Base-by-base conservation (phyloP, 1,140 invertebrate genomes). In the Cherax destructor region DNA sequence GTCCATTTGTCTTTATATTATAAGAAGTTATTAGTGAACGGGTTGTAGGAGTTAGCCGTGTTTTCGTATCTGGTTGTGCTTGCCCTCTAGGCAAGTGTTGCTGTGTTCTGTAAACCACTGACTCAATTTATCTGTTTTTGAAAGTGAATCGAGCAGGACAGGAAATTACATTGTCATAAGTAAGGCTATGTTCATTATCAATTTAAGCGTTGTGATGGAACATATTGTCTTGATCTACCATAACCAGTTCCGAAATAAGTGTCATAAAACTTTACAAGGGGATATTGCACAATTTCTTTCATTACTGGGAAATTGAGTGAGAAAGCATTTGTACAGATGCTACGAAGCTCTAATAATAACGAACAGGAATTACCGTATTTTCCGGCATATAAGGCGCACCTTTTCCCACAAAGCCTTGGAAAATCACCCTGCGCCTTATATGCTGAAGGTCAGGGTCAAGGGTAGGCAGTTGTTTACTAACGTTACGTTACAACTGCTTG, bases 1-100 rank as follows among this genome's bases (percentile, higher is more conserved):
- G 85, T 87, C 85, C 85, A 87, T 87, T 87, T 87, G 85, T 87
- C 85, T 87, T 79, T n/a, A 61, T 87, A 69, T 87, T 87, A 87
- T 87, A 76, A 79, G 83, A 41, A 86, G 69, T 86, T 77, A 76
- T 86, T 65, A 86, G 41, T 76, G 49, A 18, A 86, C 30, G n/a
- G 69, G 69, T 24, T 74, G 69, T 24, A n/a, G 30, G 30, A 0
- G 30, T 41, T 41, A 41, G 30, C 30, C 30, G 30, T 41, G 30
- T 41, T 41, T 74, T 9, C n/a, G 69, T 24, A n/a, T 30, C 52
- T 74, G 69, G 6, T 18, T 10, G 0, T 65, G 61, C 4, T 0
- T 4, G 18, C 61, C 13, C 13, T 0, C 10, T 65, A 13, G 61
- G 11, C 18, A 65, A 5, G 10, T 16, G 4, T 65, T 21, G 61